These are phyloP conservation scores for Rhamphomyia laevipes DNA, from an alignment of 2,888 invertebrate species.

Conservation along the genomic window DNA sequence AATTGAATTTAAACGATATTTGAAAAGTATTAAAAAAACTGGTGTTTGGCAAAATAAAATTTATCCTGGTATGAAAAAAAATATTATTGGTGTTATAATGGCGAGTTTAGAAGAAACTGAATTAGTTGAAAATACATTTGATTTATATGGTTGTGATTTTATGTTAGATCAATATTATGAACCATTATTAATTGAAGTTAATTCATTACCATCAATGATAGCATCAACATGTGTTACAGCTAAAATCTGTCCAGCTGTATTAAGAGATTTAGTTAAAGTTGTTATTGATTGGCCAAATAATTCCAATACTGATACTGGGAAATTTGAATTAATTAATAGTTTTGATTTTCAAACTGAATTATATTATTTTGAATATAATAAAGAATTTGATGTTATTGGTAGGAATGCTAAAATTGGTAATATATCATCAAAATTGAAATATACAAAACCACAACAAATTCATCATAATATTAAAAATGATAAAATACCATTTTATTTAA, in stretches of 20 bases:
- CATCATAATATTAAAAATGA: too few species aligned
- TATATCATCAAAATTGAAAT: too few species aligned
- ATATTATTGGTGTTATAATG: conserved; percentile 66
- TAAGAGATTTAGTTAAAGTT: conserved; percentile 83
- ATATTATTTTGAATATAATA: too few species aligned
- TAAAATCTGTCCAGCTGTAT: conserved; percentile 64
- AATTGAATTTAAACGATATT: conserved; percentile 54
- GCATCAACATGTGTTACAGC: conserved; percentile 75
- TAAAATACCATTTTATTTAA: too few species aligned
- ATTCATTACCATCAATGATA: conserved; percentile 74
- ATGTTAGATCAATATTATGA: conserved; percentile 72
- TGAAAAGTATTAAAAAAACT: conserved; percentile 35
- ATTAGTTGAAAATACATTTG: conserved; percentile 63
- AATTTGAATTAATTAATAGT: conserved; percentile 42
- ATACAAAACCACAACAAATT: too few species aligned
- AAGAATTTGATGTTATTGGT: too few species aligned
- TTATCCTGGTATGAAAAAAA: conserved; percentile 75
- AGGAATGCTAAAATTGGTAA: too few species aligned
- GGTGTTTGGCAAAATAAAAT: conserved; percentile 56
- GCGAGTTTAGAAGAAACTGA: conserved; percentile 64
- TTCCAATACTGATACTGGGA: conserved; percentile 42
- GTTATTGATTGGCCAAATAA: conserved; percentile 30
- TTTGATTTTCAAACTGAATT: too few species aligned
- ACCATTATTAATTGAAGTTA: conserved; percentile 88
- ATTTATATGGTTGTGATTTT: conserved; percentile 87